Percentiles rank a stretch among this genome's conserved stretches.
These are phyloP conservation scores for Sceloporus tristichus DNA, from an alignment of 2,113 vertebrate species.

Conservation along the genomic window DNA sequence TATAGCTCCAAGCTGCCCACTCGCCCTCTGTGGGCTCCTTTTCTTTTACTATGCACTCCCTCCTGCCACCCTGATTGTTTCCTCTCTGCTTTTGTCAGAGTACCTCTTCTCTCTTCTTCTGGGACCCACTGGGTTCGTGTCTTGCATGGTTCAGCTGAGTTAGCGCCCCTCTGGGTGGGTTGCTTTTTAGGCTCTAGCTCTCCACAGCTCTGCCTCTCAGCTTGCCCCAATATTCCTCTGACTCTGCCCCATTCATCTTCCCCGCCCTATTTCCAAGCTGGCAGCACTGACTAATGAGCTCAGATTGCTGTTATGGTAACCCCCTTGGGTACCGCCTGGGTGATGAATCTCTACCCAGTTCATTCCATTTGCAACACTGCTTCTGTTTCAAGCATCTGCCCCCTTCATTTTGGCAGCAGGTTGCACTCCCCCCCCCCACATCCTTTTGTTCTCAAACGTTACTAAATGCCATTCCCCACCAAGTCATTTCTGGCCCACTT, in stretches of 20 bases:
- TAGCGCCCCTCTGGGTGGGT: neutral
- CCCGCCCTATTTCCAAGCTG: neutral
- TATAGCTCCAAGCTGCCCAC: neutral
- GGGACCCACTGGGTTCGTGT: neutral
- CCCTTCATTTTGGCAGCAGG: slow-evolving; percentile 8
- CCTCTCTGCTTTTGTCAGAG: neutral
- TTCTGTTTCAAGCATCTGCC: slow-evolving; percentile 23
- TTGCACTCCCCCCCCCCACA: slow-evolving; percentile 3
- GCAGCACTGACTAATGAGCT: slow-evolving; percentile 7
- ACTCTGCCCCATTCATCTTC: neutral
- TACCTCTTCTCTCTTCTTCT: neutral
- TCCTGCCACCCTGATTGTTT: too few relatives aligned
- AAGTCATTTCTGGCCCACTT: slow-evolving; percentile 10
- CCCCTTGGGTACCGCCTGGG: slow-evolving; percentile 23
- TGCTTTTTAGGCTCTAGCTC: neutral
- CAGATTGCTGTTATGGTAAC: slow-evolving; percentile 6
- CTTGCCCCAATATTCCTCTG: neutral
- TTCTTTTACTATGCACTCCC: neutral
- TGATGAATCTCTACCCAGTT: slow-evolving; percentile 15
- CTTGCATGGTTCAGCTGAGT: neutral
- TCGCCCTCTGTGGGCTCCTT: neutral
- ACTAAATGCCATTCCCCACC: neutral
- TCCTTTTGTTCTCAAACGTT: slow-evolving; percentile 30
- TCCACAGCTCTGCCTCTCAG: neutral
- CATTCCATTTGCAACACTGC: slow-evolving; percentile 15